Evolutionary conservation across 1,140 invertebrate genomes (phyloP).

Genomic region (Penaeus vannamei): DNA sequence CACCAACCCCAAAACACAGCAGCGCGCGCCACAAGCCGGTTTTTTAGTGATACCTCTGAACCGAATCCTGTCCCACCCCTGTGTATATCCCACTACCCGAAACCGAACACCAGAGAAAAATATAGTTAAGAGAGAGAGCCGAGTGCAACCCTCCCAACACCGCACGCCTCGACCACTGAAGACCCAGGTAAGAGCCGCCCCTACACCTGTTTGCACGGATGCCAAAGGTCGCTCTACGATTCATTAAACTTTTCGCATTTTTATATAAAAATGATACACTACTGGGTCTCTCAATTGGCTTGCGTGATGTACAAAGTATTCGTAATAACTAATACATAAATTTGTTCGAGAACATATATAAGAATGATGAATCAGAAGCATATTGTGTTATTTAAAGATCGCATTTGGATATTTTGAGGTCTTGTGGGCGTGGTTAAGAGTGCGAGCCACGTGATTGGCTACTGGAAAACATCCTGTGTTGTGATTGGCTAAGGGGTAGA

Average conservation of each 20-base stretch:
- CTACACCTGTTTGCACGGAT: conserved; percentile 47
- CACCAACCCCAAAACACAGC: conserved; percentile 36
- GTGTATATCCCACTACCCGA: conserved; percentile 34
- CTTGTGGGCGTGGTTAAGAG: conserved; percentile 55
- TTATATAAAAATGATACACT: not conserved
- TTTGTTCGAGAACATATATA: too few species aligned
- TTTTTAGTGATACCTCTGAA: conserved; percentile 50
- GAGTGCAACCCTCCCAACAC: conserved; percentile 61
- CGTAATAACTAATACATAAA: too few species aligned
- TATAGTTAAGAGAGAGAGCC: conserved; percentile 58
- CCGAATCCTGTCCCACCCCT: conserved; percentile 50
- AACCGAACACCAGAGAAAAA: conserved; percentile 51
- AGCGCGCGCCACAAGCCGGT: conserved; percentile 42
- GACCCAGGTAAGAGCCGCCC: conserved; percentile 44
- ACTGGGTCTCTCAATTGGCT: too few species aligned
- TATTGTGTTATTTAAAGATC: not conserved
- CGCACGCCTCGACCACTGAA: conserved; percentile 59
- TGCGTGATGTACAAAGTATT: too few species aligned
- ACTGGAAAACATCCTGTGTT: conserved; percentile 10
- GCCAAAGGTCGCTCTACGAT: conserved; percentile 14
- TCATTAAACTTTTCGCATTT: not conserved
- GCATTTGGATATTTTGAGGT: conserved; percentile 12
- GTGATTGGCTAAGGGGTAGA: not conserved
- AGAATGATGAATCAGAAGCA: not conserved
- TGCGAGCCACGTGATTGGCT: conserved; percentile 41